A percentile compares a stretch with the other conserved stretches of the same genome.
These are phyloP conservation scores for Morpho achilles DNA, from an alignment of 2,888 invertebrate species.

Conservation along the genomic window DNA sequence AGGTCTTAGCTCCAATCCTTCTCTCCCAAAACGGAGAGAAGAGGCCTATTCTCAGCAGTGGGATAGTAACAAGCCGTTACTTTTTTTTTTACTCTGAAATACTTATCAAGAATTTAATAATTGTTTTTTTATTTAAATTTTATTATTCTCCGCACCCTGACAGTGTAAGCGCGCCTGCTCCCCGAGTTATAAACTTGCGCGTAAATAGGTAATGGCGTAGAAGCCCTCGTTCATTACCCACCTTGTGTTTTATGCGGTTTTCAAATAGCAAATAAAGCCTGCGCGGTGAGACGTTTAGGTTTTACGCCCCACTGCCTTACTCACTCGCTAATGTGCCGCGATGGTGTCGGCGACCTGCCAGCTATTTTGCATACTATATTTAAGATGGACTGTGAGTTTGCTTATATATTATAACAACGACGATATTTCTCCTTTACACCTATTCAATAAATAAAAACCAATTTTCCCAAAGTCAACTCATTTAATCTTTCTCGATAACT, in stretches of 20 bases:
- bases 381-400: conserved; percentile 2
- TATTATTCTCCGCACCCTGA: neutral
- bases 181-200: conserved; percentile 28
- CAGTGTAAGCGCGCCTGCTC: conserved; percentile 8
- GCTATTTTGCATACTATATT: conserved; percentile 10
- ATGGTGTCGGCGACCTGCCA: neutral
- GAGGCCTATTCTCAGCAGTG: no score
- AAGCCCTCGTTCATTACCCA: conserved; percentile 30
- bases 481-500: no score
- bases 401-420: neutral
- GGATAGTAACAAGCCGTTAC: no score
- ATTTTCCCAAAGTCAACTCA: no score
- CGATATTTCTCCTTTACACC: no score
- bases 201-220: conserved; percentile 32
- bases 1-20: no score
- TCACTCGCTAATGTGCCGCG: conserved; percentile 7
- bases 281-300: conserved; percentile 10
- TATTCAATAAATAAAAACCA: no score
- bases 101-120: no score
- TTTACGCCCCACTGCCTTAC: conserved; percentile 18
- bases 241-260: conserved; percentile 23
- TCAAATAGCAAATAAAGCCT: conserved; percentile 19
- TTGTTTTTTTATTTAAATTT: neutral
- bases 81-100: no score
- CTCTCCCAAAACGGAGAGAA: no score